These are phyloP conservation scores for Parascotia fuliginaria DNA, from an alignment of 2,888 invertebrate species.

Conservation along the genomic window DNA sequence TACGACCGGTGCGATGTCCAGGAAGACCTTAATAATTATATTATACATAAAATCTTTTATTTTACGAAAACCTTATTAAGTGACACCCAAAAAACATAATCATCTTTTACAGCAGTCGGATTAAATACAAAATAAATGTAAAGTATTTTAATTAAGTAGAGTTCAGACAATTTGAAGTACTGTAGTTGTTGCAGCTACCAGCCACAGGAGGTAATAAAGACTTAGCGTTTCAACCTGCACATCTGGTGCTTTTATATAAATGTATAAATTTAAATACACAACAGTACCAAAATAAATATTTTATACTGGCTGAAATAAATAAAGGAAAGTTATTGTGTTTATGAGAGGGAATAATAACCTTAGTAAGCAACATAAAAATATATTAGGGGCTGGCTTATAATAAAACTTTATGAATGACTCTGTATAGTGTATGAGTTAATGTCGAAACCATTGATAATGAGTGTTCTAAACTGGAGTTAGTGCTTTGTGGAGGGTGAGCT, in stretches of 20 bases:
- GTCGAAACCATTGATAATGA: slow-evolving; percentile 50
- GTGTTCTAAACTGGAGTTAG: slow-evolving; percentile 47
- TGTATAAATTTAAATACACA: slow-evolving; percentile 17
- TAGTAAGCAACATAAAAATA: slow-evolving; percentile 34
- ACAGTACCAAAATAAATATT: too few species aligned
- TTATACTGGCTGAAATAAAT: slow-evolving; percentile 20
- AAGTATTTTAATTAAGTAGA: not conserved
- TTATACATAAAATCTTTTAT: too few species aligned
- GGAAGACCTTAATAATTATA: too few species aligned
- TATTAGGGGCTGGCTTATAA: slow-evolving; percentile 22
- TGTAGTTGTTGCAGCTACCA: slow-evolving; percentile 19
- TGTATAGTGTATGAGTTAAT: slow-evolving; percentile 28
- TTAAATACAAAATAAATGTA: not conserved
- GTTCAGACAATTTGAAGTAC: slow-evolving; percentile 4
- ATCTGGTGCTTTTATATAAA: slow-evolving; percentile 32
- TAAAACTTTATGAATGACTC: slow-evolving; percentile 42
- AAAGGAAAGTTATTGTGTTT: slow-evolving; percentile 24
- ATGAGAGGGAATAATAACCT: slow-evolving; percentile 8
- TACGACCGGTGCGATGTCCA: too few species aligned
- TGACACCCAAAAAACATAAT: too few species aligned
- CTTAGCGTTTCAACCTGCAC: slow-evolving; percentile 26
- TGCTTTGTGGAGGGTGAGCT: slow-evolving; percentile 38
- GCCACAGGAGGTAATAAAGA: slow-evolving; percentile 29
- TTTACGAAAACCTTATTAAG: too few species aligned
- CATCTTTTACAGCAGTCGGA: too few species aligned